Base-by-base conservation (phyloP, 2,888 invertebrate genomes). In the Minunthozetes semirufus region DNA sequence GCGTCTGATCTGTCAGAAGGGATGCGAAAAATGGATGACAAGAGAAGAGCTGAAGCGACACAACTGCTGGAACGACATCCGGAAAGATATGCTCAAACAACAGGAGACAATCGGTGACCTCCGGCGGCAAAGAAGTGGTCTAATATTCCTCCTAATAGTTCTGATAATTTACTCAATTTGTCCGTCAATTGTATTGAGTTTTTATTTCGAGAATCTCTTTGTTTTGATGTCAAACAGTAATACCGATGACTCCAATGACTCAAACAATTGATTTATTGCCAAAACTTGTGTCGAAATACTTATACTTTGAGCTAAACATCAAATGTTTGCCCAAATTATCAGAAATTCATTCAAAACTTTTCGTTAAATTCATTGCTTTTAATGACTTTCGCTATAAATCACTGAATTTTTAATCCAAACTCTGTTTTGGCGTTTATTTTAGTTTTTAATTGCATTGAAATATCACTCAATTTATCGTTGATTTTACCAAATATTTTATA, bases 11-110 rank as follows among this genome's bases (percentile, higher is more conserved):
- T 74, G 74, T 70, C 50, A 53, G 59, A 50, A 33, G 17, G 68
- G 56, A 2, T 74, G 74, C 25, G 46, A 74, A 1, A 68, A 53
- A 17, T 46, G 9, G 50, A 74, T 74, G 70, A 74, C 70, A 9
- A 33, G 46, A 29, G 33, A 50, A 25, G 50, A 50, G 25, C 46
- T 74, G 4, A 27, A 38, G 38, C 0, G 3, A 17, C 74, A 74
- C 38, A 70, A 74, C 50, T 74, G 74, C 38, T 42, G 46, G 46
- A 70, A 42, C 13, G 70, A 71, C 33, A 22, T 33, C 17, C 0
- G 50, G 29, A 22, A 29, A n/a, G 70, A 50, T 59, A 19, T 38
- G 53, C 0, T 27, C 1, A 25, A 1, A 19, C 19, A 38, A 22
- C 15, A 53, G 8, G 15, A 42, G 19, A n/a, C 15, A n/a, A 53